phyloP scores from a whole-genome alignment of 2,888 invertebrate genomes.

The Nomada ruficornis region DNA sequence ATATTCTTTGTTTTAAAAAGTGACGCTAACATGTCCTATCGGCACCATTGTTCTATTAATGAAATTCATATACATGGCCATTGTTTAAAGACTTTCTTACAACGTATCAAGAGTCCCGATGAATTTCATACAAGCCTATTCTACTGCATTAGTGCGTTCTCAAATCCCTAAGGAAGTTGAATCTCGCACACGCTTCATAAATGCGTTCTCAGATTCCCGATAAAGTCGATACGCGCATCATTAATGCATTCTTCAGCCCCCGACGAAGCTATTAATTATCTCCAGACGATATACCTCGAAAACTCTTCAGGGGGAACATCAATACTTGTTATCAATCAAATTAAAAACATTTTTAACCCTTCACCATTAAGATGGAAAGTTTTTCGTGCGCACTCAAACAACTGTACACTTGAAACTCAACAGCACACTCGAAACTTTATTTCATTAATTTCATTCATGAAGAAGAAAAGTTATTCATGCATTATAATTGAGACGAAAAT shows the following conservation, averaged over 20 bases:
- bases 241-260: background rate
- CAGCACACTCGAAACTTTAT: no score
- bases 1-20: no score
- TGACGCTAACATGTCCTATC: background rate
- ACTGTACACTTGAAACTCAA: no score
- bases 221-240: background rate
- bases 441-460: no score
- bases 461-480: no score
- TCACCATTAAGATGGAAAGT: no score
- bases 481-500: no score
- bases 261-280: background rate
- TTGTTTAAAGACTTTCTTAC: background rate
- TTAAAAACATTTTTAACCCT: no score
- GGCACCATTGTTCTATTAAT: background rate
- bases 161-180: background rate
- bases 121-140: background rate
- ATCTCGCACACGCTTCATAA: background rate
- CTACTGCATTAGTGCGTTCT: background rate
- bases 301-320: no score
- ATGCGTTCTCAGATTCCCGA: conserved; percentile 12
- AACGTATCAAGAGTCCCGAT: background rate
- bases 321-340: no score
- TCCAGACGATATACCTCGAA: no score
- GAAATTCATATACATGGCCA: background rate
- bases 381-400: no score